Base-by-base conservation (phyloP, 2,113 vertebrate species). In the Prochilodus magdalenae region DNA sequence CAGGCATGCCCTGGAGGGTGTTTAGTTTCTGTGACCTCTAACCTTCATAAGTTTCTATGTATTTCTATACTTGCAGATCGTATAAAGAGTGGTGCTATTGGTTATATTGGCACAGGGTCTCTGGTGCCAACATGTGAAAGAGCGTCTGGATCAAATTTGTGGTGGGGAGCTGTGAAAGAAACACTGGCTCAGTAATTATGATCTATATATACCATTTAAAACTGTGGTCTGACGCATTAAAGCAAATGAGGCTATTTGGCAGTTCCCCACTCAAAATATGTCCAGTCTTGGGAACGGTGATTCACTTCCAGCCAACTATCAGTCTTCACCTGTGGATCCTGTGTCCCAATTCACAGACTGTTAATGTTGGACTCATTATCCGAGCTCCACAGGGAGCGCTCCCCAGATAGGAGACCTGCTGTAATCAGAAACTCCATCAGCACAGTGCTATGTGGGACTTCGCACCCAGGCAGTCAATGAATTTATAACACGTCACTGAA, bases 121-220 rank as follows among this genome's bases (percentile, higher is more conserved):
- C 12, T 16, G 3, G 18, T 63, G 10, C 51, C 30, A 49, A 55
- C 18, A 27, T 40, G 72, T 36, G 13, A 44, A 30, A 83, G 40
- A 62, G 49, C 49, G 24, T 77, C 69, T 83, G 67, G 59, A 77
- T 63, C 24, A 44, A 27, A 59, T 74, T 73, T 67, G 75, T 65
- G 62, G n/a, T 47, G 15, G 16, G 36, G 14, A 63, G 26, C 57
- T 71, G 15, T 47, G 33, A 47, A 65, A 77, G 76, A 85, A 83
- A 83, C 76, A 72, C 87, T 81, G 86, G 88, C 77, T 87, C 88
- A 86, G 86, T 92, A 91, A 92, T 93, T 92, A 92, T 26, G 73
- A 74, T 49, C 60, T 77, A 62, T 66, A 66, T 66, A 77, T 77
- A 77, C 90, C 91, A 86, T 90, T 90, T 90, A 90, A 91, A 92